phyloP scores from a whole-genome alignment of 2,113 vertebrate genomes.

The Apteryx owenii region DNA sequence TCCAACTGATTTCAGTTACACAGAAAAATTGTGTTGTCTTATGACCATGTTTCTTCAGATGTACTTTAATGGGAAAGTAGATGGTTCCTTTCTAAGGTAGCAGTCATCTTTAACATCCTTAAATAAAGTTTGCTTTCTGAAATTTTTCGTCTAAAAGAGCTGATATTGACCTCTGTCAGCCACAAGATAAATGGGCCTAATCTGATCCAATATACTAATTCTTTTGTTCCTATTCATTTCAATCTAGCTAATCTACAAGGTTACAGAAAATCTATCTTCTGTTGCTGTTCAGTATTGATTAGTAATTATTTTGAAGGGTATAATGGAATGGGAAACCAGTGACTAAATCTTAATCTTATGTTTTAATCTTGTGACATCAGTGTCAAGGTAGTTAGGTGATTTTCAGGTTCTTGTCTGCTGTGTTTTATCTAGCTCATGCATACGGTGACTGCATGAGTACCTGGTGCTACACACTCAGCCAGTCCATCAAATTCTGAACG shows the following conservation, averaged over 20 bases:
- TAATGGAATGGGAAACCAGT: background rate
- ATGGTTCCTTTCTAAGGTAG: background rate
- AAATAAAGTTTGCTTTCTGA: background rate
- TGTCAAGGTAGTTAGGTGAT: background rate
- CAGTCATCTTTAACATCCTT: background rate
- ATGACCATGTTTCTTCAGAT: background rate
- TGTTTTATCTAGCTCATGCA: background rate
- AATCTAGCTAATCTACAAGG: background rate
- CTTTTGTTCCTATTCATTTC: constrained; percentile 24
- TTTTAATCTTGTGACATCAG: background rate
- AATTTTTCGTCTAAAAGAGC: background rate
- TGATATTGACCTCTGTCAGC: background rate
- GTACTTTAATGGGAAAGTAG: background rate
- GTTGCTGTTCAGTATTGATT: constrained; percentile 22
- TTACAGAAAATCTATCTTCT: constrained; percentile 13
- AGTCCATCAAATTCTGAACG: background rate
- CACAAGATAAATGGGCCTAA: background rate
- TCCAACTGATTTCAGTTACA: background rate
- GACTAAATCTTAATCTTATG: background rate
- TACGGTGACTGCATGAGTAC: background rate
- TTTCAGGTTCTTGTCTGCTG: background rate
- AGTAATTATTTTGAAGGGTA: background rate
- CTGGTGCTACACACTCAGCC: background rate
- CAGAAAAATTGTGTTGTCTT: background rate
- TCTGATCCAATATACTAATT: background rate